These are phyloP conservation scores for Ancistrus triradiatus DNA, from an alignment of 2,113 vertebrate genomes.

Conservation along the genomic window DNA sequence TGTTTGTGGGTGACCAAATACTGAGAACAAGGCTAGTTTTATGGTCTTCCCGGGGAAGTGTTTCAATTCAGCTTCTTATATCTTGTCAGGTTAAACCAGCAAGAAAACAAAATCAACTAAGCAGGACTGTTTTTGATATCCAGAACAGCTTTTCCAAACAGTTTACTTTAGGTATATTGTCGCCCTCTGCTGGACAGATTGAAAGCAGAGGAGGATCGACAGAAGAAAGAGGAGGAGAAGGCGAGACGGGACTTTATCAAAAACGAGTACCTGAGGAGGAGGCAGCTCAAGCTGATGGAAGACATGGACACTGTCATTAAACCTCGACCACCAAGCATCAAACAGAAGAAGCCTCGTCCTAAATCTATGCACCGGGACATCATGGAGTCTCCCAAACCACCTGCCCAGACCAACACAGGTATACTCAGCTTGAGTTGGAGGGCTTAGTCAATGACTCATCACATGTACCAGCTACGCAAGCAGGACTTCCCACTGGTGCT, in stretches of 20 bases:
- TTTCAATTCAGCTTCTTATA: too few species aligned
- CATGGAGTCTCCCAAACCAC: conserved; percentile 79
- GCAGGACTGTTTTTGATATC: too few species aligned
- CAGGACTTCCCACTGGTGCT: too few species aligned
- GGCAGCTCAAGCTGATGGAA: conserved; percentile 92
- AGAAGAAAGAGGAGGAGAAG: conserved; percentile 87
- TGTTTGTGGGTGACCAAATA: too few species aligned
- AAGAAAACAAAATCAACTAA: too few species aligned
- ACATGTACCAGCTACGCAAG: too few species aligned
- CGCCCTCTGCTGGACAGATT: conserved; percentile 64
- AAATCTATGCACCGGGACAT: conserved; percentile 93
- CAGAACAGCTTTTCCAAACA: too few species aligned
- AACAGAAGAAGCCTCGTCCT: conserved; percentile 87
- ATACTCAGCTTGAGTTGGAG: background rate
- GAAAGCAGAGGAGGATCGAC: conserved; percentile 89
- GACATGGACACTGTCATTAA: conserved; percentile 91
- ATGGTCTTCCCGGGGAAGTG: too few species aligned
- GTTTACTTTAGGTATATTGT: too few species aligned
- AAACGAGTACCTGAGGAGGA: conserved; percentile 87
- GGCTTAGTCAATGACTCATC: too few species aligned
- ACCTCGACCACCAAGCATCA: conserved; percentile 76
- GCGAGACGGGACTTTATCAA: conserved; percentile 87
- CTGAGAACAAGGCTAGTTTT: too few species aligned
- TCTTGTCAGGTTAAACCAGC: too few species aligned
- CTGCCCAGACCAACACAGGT: conserved; percentile 81